These are phyloP conservation scores for Chrysopilus asiliformis DNA, from an alignment of 2,888 invertebrate genomes.

Conservation along the genomic window DNA sequence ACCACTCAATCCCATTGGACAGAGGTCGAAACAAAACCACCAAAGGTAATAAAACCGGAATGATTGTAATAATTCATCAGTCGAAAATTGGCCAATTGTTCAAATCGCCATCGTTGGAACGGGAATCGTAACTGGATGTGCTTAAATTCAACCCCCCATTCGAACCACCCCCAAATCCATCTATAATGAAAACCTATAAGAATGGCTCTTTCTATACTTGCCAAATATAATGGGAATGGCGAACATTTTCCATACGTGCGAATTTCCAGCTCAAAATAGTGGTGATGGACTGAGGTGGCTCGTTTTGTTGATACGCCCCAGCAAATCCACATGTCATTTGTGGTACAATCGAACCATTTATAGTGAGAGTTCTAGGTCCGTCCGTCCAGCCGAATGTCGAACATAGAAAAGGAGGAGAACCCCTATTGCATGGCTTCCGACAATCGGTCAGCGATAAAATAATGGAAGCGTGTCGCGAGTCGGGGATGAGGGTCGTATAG, in stretches of 20 bases:
- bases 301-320: conserved; percentile 9
- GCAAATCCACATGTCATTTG: conserved; percentile 10
- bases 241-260: not conserved
- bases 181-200: too few relatives aligned
- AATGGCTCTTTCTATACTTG: too few relatives aligned
- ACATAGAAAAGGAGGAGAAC: not conserved
- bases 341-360: conserved; percentile 2
- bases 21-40: conserved; percentile 16
- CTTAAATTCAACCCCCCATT: too few relatives aligned
- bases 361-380: not conserved
- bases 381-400: not conserved
- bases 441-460: too few relatives aligned
- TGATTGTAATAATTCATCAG: conserved; percentile 21
- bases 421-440: not conserved
- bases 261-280: not conserved
- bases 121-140: too few relatives aligned
- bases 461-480: too few relatives aligned
- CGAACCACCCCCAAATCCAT: too few relatives aligned
- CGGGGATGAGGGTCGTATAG: not conserved
- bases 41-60: conserved; percentile 21
- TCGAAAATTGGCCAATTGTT: conserved; percentile 20
- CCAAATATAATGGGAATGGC: too few relatives aligned
- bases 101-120: too few relatives aligned
- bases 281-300: not conserved
- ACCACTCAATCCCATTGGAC: not conserved